Evolutionary conservation across 2,113 vertebrate species (phyloP).

Genomic region (Lates calcarifer): DNA sequence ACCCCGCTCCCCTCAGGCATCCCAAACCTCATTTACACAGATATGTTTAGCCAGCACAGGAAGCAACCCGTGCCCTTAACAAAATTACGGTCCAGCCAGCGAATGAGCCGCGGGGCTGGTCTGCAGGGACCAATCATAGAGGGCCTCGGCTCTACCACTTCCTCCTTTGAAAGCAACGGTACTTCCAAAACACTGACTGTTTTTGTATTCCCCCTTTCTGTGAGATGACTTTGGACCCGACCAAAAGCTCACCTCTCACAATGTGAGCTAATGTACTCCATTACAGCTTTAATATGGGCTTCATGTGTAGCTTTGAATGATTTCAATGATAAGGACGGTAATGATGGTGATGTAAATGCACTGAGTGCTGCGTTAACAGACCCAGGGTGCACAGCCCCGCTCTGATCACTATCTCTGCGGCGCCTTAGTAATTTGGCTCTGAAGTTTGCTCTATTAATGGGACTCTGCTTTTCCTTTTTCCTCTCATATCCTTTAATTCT

Average conservation of each 20-base stretch:
- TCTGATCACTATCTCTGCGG: conserved; percentile 82
- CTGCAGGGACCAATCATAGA: conserved; percentile 81
- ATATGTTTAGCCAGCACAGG: conserved; percentile 86
- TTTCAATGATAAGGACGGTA: conserved; percentile 76
- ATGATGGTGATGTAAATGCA: conserved; percentile 80
- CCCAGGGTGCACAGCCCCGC: conserved; percentile 64
- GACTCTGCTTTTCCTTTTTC: conserved; percentile 72
- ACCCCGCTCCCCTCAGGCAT: conserved; percentile 75
- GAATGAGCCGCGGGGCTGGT: conserved; percentile 83
- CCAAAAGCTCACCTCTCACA: conserved; percentile 68
- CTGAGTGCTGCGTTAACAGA: conserved; percentile 80
- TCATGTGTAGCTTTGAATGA: conserved; percentile 70
- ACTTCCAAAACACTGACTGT: conserved; percentile 43
- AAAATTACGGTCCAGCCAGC: conserved; percentile 80
- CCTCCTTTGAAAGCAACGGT: conserved; percentile 60
- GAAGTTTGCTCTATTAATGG: conserved; percentile 79
- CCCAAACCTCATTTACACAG: conserved; percentile 84
- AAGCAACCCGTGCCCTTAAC: conserved; percentile 83
- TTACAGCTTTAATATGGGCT: conserved; percentile 74
- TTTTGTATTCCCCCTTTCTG: conserved; percentile 26
- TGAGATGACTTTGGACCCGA: conserved; percentile 44
- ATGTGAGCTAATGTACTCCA: conserved; percentile 68
- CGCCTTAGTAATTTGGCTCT: conserved; percentile 82
- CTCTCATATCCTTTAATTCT: conserved; percentile 67
- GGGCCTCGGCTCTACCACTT: conserved; percentile 65